Base-by-base conservation (phyloP, 2,797 vertebrate genomes). In the Champsocephalus gunnari region DNA sequence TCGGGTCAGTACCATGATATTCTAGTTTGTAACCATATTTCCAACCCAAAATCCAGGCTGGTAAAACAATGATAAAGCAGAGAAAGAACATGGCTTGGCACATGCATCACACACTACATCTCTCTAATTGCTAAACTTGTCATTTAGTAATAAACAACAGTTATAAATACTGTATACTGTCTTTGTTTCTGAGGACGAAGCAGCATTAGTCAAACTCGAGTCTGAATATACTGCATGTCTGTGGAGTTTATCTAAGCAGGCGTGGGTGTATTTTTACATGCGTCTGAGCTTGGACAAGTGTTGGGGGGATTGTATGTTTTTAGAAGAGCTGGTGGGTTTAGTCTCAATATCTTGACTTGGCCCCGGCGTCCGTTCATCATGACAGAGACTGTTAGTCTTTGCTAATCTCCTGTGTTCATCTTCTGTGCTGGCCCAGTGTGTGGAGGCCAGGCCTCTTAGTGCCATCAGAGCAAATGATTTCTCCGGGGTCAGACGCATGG, bases 301-400 rank as follows among this genome's bases (percentile, higher is more conserved):
- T 88, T 77, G 77, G 85, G 77, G 85, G 82, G 79, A 32, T 77
- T 88, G 88, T 92, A 87, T 94, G 90, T 94, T 94, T 94, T 92
- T 78, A 91, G 77, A 92, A 84, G 91, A 72, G 80, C 84, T 58
- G 74, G 76, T 48, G 78, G 89, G 92, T 95, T 93, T 85, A 89
- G 87, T 93, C 90, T 92, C 82, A 81, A 86, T 48, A 77, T 88
- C 74, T 84, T 86, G 88, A 73, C 88, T 86, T 17, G 81, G 82
- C 83, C 77, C 70, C 56, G 70, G 85, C 83, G 83, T 93, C 92
- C 85, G 88, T 93, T 93, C 88, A 94, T 92, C 92, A 85, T 90
- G 87, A 93, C 93, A 94, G 83, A 89, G 73, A 88, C 79, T 92
- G 93, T 93, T 93, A 92, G 91, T 93, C 85, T 92, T 92, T 82